A percentile compares a stretch with the other conserved stretches of the same genome.
Evolutionary conservation across 2,888 invertebrate genomes (phyloP).

Genomic region (Lithophane socia): DNA sequence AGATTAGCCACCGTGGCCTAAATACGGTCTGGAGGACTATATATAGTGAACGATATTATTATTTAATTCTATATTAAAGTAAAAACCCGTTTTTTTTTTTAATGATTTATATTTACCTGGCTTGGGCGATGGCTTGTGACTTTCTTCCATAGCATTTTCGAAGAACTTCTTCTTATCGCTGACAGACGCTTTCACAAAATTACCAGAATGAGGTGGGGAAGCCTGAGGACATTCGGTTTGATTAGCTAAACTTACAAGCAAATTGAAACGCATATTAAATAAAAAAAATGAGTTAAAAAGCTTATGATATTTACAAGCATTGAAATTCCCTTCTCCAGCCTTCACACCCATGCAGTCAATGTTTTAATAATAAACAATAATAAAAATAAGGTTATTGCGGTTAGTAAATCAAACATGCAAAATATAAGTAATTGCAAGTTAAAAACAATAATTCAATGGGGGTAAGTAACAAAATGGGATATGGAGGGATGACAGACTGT

Average conservation of each 20-base stretch:
- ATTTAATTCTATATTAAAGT: background rate
- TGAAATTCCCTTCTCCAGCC: slow-evolving; percentile 84
- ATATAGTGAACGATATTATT: background rate
- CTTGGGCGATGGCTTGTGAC: slow-evolving; percentile 95
- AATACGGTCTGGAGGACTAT: too few species aligned
- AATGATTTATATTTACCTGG: slow-evolving; percentile 90
- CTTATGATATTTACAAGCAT: slow-evolving; percentile 87
- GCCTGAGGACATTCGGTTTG: slow-evolving; percentile 80
- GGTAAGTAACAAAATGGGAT: slow-evolving; percentile 82
- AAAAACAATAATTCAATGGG: slow-evolving; percentile 76
- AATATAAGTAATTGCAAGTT: slow-evolving; percentile 87
- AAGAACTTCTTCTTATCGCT: slow-evolving; percentile 98
- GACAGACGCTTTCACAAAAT: slow-evolving; percentile 95
- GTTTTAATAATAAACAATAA: slow-evolving; percentile 75
- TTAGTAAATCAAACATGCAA: slow-evolving; percentile 86
- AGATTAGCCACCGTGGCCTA: too few species aligned
- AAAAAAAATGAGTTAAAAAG: slow-evolving; percentile 82
- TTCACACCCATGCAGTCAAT: slow-evolving; percentile 88
- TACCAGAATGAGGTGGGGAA: slow-evolving; percentile 93
- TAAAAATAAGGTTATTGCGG: slow-evolving; percentile 78
- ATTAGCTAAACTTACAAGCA: slow-evolving; percentile 59
- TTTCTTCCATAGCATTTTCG: slow-evolving; percentile 98
- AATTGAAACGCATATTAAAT: slow-evolving; percentile 19
- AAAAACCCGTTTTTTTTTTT: background rate
- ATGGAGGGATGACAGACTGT: slow-evolving; percentile 80